Base-by-base conservation (phyloP, 2,113 vertebrate species). In the Genyomyrus donnyi region DNA sequence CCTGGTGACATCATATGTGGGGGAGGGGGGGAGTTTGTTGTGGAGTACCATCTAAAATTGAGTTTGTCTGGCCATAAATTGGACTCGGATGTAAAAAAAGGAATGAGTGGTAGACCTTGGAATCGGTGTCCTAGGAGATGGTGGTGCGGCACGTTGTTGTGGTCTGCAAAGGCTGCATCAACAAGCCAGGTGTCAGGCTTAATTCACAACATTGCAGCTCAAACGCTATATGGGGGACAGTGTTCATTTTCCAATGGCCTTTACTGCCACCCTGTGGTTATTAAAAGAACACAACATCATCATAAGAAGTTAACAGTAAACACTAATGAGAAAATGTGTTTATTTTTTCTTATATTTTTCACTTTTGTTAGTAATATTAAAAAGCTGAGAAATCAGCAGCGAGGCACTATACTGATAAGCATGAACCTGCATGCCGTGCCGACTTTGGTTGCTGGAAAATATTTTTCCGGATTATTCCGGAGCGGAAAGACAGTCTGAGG, bases 221-320 rank as follows among this genome's bases (percentile, higher is more conserved):
- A 31, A 24, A 24, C 24, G 7, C 11, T 19, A 80, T 39, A 31
- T 42, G 74, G 5, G 4, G 24, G 1, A 45, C 46, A 39, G 53
- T 9, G 50, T 8, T 19, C 49, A 50, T 27, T 80, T 90, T 89
- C 66, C 35, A 84, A 62, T 35, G 92, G 90, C 80, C 91, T 91
- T 90, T 93, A 89, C 91, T 94, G 95, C 94, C 94, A 92, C 92
- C 95, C 93, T 86, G 90, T 95, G 95, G 94, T 86, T 1, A 53
- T 83, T 66, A 11, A 15, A 56, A 50, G 52, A 85, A 85, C 42
- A 24, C 15, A 80, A 6, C 13, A 17, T 39, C 6, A 27, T 19
- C 10, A 24, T 84, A 6, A 46, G 19, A 21, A 21, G 19, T 84
- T 45, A 85, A 46, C 2, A 35, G 5, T 80, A 80, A 80, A 80